Evolutionary conservation across 2,113 vertebrate species (phyloP).

Genomic region (Periophthalmodon schlosseri): DNA sequence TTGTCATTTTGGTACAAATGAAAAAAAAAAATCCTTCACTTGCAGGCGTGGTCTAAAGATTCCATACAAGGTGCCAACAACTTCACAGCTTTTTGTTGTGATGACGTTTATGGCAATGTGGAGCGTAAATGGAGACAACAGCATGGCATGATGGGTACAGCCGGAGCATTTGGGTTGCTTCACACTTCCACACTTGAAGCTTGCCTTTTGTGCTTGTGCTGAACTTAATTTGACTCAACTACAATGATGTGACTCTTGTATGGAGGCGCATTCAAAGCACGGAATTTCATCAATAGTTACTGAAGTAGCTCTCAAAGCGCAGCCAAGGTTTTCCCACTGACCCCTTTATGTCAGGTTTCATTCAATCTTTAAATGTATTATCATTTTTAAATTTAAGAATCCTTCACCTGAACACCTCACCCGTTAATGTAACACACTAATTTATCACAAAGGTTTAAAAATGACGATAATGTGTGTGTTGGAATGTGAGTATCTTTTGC

Average conservation of each 20-base stretch:
- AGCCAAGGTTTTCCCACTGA: constrained; percentile 54
- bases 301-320: constrained; percentile 53
- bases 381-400: constrained; percentile 53
- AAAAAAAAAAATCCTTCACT: no score
- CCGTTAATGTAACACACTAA: constrained; percentile 46
- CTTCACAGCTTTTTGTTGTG: no score
- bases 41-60: no score
- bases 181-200: not conserved
- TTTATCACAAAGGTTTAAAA: constrained; percentile 38
- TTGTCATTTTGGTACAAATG: no score
- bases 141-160: no score
- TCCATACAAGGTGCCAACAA: no score
- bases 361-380: constrained; percentile 23
- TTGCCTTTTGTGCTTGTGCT: constrained; percentile 27
- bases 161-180: not conserved
- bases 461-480: constrained; percentile 37
- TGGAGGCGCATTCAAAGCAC: constrained; percentile 36
- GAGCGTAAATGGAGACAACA: not conserved
- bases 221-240: constrained; percentile 35
- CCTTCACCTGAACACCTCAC: constrained; percentile 58
- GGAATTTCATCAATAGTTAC: constrained; percentile 42
- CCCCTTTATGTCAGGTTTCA: constrained; percentile 41
- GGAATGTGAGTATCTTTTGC: constrained; percentile 36
- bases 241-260: constrained; percentile 44
- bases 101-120: no score